Evolutionary conservation across 2,888 invertebrate genomes (phyloP).

Genomic region (Cheilosia impressa): DNA sequence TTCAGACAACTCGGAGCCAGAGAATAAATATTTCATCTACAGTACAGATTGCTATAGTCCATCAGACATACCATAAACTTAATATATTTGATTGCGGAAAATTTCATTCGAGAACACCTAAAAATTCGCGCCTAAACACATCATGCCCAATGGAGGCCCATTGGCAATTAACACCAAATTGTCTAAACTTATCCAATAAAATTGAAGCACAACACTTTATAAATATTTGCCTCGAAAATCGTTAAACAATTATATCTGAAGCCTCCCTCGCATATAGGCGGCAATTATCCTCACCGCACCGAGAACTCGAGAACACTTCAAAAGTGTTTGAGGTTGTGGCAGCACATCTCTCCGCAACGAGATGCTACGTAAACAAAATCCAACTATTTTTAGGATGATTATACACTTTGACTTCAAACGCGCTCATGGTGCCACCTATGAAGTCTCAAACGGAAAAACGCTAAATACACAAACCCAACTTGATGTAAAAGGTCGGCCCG

Average conservation of each 20-base stretch:
- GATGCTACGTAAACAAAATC: slow-evolving; percentile 44
- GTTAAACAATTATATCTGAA: slow-evolving; percentile 36
- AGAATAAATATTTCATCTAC: too few species aligned
- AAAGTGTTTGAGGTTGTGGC: slow-evolving; percentile 35
- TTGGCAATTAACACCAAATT: not conserved
- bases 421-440: not conserved
- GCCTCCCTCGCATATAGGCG: slow-evolving; percentile 14
- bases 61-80: too few species aligned
- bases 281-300: slow-evolving; percentile 11
- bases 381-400: slow-evolving; percentile 49
- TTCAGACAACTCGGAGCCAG: too few species aligned
- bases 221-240: slow-evolving; percentile 29
- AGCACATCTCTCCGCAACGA: not conserved
- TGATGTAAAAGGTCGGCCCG: slow-evolving; percentile 38
- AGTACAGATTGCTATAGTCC: too few species aligned
- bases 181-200: not conserved
- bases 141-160: not conserved
- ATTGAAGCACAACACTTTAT: not conserved
- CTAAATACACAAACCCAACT: slow-evolving; percentile 50
- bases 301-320: slow-evolving; percentile 50
- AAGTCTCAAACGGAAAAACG: not conserved
- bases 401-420: slow-evolving; percentile 48
- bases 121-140: not conserved
- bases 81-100: too few species aligned
- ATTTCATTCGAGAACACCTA: too few species aligned